Conservation (phyloP, 37 sponge, comb jelly and placozoan genomes). For the Beroe forskalii region DNA sequence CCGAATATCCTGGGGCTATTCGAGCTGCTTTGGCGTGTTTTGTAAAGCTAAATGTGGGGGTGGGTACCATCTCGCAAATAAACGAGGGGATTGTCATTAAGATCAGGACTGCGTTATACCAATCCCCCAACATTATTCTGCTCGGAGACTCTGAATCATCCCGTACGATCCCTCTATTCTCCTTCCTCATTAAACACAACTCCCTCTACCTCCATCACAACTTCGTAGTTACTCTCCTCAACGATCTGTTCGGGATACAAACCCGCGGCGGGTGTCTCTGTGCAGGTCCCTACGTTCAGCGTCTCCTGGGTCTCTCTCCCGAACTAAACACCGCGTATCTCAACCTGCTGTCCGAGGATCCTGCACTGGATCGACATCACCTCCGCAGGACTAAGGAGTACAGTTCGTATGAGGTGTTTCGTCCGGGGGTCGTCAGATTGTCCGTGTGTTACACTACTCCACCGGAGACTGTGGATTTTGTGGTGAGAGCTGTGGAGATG, state of each 20-base stretch:
- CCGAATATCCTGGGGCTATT: conserved; percentile 84
- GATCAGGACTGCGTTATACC: neutral
- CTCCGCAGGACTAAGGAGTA: conserved; percentile 74
- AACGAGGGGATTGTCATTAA: neutral
- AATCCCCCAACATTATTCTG: conserved; percentile 61
- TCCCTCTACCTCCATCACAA: conserved; percentile 82
- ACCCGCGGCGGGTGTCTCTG: conserved; percentile 89
- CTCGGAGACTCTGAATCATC: neutral
- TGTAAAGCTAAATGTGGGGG: conserved; percentile 77
- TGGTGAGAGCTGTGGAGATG: conserved; percentile 78
- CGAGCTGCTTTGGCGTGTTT: conserved; percentile 79
- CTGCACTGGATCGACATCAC: conserved; percentile 73
- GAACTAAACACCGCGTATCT: conserved; percentile 71
- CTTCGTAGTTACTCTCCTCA: conserved; percentile 81
- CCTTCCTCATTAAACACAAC: conserved; percentile 79
- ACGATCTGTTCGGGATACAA: conserved; percentile 90
- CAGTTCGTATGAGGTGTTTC: conserved; percentile 80
- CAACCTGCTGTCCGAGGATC: conserved; percentile 76
- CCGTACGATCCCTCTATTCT: conserved; percentile 80
- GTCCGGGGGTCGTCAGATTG: conserved; percentile 83
- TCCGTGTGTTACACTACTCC: conserved; percentile 81
- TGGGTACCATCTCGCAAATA: neutral
- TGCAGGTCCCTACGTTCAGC: conserved; percentile 77
- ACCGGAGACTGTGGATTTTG: conserved; percentile 70
- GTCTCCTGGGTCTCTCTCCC: conserved; percentile 76